These are phyloP conservation scores for Sylvietta virens DNA, from an alignment of 2,113 vertebrate species.

Conservation along the genomic window DNA sequence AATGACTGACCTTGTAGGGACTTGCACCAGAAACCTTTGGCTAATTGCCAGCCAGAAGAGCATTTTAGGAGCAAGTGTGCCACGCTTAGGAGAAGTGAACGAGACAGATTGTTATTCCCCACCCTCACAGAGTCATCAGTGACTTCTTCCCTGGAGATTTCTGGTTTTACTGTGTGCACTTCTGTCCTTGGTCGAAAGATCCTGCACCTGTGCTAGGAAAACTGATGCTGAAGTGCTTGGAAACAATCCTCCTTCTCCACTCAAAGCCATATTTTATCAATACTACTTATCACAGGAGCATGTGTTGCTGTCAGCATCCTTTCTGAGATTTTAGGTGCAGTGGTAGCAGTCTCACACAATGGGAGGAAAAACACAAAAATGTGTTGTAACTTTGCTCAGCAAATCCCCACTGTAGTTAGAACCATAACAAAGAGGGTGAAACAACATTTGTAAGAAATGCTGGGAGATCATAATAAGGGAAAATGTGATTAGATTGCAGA, in stretches of 20 bases:
- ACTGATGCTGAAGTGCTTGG: neutral
- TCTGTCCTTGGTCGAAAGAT: neutral
- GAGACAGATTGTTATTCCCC: neutral
- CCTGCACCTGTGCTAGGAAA: neutral
- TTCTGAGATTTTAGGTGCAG: neutral
- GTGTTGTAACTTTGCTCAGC: neutral
- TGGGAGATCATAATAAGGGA: neutral
- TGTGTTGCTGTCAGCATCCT: neutral
- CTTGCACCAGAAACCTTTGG: conserved; percentile 6
- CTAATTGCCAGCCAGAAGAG: neutral
- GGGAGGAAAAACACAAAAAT: neutral
- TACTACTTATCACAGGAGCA: neutral
- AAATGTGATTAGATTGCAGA: neutral
- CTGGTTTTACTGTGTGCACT: neutral
- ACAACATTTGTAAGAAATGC: neutral
- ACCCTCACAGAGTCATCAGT: too few relatives aligned
- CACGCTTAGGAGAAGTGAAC: neutral
- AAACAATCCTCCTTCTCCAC: neutral
- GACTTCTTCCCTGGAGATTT: neutral
- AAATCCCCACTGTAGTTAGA: neutral
- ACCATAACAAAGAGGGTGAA: neutral
- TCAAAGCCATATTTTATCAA: neutral
- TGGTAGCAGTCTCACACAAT: fast-evolving
- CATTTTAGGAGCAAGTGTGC: neutral
- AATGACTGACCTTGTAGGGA: conserved; percentile 44